Conservation (phyloP, 2,113 vertebrate species). For the Redunca redunca region DNA sequence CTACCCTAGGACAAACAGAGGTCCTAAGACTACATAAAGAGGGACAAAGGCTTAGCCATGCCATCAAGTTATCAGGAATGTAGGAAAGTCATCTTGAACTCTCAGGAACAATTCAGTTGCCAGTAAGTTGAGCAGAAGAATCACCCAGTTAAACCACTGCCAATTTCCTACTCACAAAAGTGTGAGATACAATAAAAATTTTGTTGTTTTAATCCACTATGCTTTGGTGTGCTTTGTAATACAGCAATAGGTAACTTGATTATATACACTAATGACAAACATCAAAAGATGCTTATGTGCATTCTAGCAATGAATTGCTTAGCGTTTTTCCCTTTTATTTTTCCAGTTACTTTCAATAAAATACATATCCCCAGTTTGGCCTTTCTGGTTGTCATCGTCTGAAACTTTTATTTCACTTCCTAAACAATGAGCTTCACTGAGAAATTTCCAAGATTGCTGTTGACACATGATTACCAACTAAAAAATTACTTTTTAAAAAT, state of each 20-base stretch:
- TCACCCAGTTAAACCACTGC: neutral
- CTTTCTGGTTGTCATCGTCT: neutral
- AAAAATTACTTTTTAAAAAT: neutral
- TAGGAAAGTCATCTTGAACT: neutral
- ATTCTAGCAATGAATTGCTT: constrained; percentile 8
- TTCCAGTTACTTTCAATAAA: neutral
- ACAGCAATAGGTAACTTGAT: neutral
- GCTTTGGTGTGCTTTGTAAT: neutral
- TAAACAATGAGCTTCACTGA: neutral
- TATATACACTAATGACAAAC: neutral
- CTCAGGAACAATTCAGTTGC: neutral
- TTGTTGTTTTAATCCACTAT: neutral
- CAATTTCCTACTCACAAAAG: neutral
- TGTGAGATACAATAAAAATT: neutral
- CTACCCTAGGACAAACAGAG: neutral
- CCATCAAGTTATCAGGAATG: neutral
- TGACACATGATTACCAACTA: neutral
- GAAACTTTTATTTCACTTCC: constrained; percentile 11
- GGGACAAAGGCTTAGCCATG: neutral
- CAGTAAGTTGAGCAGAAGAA: neutral
- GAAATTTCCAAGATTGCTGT: neutral
- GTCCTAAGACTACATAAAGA: neutral
- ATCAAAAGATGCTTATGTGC: neutral
- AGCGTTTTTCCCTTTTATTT: neutral
- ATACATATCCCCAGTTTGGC: neutral